Conservation (phyloP, 2,888 invertebrate genomes). For the Alsophila aescularia region DNA sequence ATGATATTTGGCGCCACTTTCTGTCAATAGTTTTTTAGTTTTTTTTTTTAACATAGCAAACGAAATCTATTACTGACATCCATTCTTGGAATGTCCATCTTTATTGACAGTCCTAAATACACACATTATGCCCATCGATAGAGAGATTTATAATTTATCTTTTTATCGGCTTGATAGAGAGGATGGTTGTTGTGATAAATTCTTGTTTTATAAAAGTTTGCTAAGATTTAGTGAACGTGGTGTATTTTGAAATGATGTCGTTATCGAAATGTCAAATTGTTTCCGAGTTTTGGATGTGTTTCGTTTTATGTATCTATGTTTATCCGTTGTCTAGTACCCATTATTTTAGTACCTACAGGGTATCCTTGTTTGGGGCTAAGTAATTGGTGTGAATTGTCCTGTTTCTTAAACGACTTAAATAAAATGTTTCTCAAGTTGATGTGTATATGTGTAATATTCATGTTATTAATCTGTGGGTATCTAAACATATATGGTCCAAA, state of each 20-base stretch:
- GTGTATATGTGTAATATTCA: no score
- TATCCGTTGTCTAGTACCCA: no score
- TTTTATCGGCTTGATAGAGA: constrained; percentile 27
- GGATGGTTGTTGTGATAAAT: constrained; percentile 32
- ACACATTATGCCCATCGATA: constrained; percentile 22
- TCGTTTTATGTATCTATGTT: no score
- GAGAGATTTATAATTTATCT: constrained; percentile 22
- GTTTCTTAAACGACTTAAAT: no score
- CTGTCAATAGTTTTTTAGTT: constrained; percentile 1
- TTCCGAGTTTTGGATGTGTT: no score
- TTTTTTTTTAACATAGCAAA: constrained; percentile 6
- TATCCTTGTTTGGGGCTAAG: no score
- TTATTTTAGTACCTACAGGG: no score
- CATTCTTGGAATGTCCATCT: constrained; percentile 24
- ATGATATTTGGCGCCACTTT: constrained; percentile 19
- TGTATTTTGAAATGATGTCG: not conserved
- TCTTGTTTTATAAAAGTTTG: constrained; percentile 26
- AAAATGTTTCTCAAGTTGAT: no score
- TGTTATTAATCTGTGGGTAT: no score
- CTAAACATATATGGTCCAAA: no score
- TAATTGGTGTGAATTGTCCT: no score
- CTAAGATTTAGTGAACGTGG: not conserved
- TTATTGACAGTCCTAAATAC: constrained; percentile 24
- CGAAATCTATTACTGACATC: not conserved
- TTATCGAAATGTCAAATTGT: not conserved